Percentiles rank a stretch among this genome's conserved stretches.
phyloP scores from a whole-genome alignment of 2,113 vertebrate species.

The Psephotus haematonotus region DNA sequence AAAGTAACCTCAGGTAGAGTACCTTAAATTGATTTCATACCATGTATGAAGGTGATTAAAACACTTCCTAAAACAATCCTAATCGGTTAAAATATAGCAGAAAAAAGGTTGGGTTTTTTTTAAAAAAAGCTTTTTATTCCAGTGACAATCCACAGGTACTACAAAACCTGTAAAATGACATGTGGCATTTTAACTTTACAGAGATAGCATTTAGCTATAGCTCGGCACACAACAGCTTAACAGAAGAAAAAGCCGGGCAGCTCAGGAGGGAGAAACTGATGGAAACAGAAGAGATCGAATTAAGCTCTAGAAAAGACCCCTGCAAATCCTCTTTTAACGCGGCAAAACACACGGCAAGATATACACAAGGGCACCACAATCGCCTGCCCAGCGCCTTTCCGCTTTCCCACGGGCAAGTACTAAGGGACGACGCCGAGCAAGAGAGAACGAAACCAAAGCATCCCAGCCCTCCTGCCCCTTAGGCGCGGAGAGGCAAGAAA shows the following conservation, averaged over 20 bases:
- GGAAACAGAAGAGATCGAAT: too few species aligned
- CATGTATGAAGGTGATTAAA: neutral
- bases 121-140: neutral
- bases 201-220: fast-evolving
- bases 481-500: too few species aligned
- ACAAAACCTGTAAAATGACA: neutral
- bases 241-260: neutral
- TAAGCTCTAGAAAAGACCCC: neutral
- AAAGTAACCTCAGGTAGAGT: neutral
- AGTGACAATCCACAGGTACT: neutral
- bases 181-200: neutral
- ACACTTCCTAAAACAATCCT: neutral
- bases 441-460: neutral
- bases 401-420: fast-evolving
- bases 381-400: neutral
- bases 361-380: neutral
- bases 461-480: too few species aligned
- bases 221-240: too few species aligned
- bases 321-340: neutral
- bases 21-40: neutral
- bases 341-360: neutral
- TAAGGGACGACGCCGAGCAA: too few species aligned
- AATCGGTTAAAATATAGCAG: neutral
- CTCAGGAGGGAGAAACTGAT: neutral
- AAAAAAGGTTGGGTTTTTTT: neutral